These are phyloP conservation scores for Sclerodermus sp. DNA, from an alignment of 2,888 invertebrate genomes.

Conservation along the genomic window DNA sequence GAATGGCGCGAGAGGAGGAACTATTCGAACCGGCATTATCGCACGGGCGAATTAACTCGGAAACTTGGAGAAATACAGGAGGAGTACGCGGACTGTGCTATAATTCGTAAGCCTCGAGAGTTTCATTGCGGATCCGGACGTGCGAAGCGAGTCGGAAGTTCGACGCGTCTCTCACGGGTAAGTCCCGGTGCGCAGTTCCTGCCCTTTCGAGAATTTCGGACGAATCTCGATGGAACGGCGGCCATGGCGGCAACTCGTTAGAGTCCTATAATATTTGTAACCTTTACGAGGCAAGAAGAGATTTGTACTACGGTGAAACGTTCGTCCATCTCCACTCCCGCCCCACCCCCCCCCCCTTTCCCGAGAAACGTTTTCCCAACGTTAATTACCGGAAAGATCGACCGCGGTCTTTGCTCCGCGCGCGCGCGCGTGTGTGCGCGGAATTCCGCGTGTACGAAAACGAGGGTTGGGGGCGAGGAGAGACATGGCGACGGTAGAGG, in stretches of 20 bases:
- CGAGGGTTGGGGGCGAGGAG: no score
- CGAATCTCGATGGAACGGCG: slow-evolving; percentile 11
- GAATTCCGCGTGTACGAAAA: no score
- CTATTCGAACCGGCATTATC: neutral
- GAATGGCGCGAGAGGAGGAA: no score
- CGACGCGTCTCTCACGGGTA: neutral
- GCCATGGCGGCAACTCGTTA: no score
- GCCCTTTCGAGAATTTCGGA: slow-evolving; percentile 24
- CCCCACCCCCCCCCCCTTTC: slow-evolving; percentile 13
- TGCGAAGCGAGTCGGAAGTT: neutral
- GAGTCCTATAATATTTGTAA: slow-evolving; percentile 33
- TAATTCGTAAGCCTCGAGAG: neutral
- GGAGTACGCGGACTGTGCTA: neutral
- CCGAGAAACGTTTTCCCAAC: no score
- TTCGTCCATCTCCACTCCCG: no score
- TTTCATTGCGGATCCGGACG: neutral
- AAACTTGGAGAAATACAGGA: neutral
- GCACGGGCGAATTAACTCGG: neutral
- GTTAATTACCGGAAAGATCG: no score
- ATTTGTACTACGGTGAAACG: no score
- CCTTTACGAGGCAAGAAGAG: slow-evolving; percentile 17
- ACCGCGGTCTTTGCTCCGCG: no score
- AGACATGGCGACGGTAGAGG: no score
- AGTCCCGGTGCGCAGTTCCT: slow-evolving; percentile 15
- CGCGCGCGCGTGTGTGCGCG: no score